Evolutionary conservation across 2,113 vertebrate genomes (phyloP).

Genomic region (Lanius ludovicianus): DNA sequence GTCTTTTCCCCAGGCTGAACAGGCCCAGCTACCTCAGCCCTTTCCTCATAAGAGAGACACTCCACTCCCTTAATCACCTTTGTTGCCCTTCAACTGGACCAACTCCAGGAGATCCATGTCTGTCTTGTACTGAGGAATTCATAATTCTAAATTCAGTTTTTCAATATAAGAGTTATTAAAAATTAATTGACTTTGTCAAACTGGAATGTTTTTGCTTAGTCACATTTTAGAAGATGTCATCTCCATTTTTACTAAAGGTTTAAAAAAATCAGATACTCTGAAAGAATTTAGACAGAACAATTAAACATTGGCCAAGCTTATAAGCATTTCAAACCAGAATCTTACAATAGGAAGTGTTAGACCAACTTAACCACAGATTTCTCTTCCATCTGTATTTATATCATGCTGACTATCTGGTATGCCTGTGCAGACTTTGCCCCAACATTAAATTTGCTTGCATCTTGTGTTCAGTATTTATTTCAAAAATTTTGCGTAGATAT

Average conservation of each 20-base stretch:
- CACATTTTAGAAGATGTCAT: neutral
- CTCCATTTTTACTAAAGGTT: neutral
- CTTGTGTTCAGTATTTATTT: neutral
- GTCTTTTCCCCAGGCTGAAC: neutral
- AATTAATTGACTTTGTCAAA: neutral
- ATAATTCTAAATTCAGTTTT: neutral
- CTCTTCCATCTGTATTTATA: conserved; percentile 37
- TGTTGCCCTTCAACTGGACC: neutral
- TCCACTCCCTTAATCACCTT: neutral
- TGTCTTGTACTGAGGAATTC: neutral
- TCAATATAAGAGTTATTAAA: neutral
- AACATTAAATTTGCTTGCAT: neutral
- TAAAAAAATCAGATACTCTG: neutral
- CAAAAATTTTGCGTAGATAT: neutral
- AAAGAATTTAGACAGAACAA: neutral
- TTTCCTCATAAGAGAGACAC: neutral
- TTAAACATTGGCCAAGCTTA: neutral
- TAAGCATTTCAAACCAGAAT: neutral
- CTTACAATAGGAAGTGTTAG: conserved; percentile 1
- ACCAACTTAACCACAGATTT: conserved; percentile 14
- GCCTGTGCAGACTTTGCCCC: neutral
- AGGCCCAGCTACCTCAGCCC: neutral
- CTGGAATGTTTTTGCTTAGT: neutral
- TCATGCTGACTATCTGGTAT: neutral
- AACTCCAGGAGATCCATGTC: neutral